A percentile compares a stretch with the other conserved stretches of the same genome.
Evolutionary conservation across 2,888 invertebrate genomes (phyloP).

Genomic region (Galeruca laticollis): DNA sequence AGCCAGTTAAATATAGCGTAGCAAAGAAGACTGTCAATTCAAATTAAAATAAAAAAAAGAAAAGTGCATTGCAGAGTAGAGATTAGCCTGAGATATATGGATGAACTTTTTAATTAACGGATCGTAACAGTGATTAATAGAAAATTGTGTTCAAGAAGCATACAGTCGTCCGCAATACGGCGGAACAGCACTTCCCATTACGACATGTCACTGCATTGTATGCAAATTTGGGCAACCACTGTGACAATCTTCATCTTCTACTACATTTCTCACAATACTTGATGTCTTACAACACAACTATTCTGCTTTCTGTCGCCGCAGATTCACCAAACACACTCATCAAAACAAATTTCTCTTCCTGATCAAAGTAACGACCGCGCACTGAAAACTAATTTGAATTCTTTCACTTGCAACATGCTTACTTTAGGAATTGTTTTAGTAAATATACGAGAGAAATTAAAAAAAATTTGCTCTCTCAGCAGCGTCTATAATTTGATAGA

Average conservation of each 20-base stretch:
- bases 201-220: slow-evolving; percentile 68
- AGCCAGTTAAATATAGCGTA: slow-evolving; percentile 38
- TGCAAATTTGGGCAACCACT: slow-evolving; percentile 66
- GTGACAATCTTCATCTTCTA: slow-evolving; percentile 66
- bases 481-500: too few relatives aligned
- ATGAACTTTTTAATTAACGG: slow-evolving; percentile 67
- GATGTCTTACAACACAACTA: slow-evolving; percentile 45
- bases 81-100: slow-evolving; percentile 61
- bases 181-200: slow-evolving; percentile 66
- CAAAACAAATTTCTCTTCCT: slow-evolving; percentile 4
- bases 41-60: slow-evolving; percentile 49
- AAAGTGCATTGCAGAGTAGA: slow-evolving; percentile 56
- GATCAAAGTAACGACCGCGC: neutral
- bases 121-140: slow-evolving; percentile 67
- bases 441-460: too few relatives aligned
- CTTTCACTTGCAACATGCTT: neutral
- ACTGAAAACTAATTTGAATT: too few relatives aligned
- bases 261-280: slow-evolving; percentile 47
- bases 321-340: neutral
- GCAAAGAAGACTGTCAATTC: slow-evolving; percentile 51
- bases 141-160: slow-evolving; percentile 65
- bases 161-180: slow-evolving; percentile 58
- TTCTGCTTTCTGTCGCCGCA: slow-evolving; percentile 11
- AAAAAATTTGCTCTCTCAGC: too few relatives aligned
- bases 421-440: too few relatives aligned